Conservation (phyloP, 2,113 vertebrate genomes). For the Echinops telfairi region DNA sequence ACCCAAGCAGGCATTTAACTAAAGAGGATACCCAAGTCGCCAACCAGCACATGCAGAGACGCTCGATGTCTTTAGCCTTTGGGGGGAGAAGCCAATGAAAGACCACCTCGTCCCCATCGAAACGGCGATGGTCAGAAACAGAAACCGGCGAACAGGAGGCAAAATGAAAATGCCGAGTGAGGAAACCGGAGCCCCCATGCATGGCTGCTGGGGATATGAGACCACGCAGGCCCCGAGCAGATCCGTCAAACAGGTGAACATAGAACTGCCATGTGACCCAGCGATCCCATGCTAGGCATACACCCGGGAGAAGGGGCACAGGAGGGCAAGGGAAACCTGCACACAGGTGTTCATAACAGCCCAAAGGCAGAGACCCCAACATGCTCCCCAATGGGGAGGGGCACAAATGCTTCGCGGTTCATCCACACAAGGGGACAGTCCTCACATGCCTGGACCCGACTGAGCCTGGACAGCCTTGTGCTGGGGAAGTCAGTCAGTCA, state of each 20-base stretch:
- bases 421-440: neutral
- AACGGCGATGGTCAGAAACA: neutral
- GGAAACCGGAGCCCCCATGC: neutral
- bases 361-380: neutral
- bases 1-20: neutral
- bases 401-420: neutral
- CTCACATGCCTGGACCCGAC: neutral
- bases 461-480: neutral
- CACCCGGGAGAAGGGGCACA: too few relatives aligned
- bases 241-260: neutral
- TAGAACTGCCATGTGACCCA: neutral
- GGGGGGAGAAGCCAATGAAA: neutral
- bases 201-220: neutral
- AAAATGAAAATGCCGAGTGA: neutral
- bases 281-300: neutral
- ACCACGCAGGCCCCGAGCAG: neutral
- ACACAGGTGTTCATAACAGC: neutral
- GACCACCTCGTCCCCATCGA: neutral
- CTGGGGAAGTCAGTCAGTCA: neutral
- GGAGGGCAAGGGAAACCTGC: neutral
- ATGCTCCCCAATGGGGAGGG: neutral
- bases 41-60: neutral
- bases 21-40: neutral
- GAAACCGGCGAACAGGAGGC: neutral
- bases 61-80: neutral